These are phyloP conservation scores for Lumbricus terrestris DNA, from an alignment of 2,888 invertebrate species.

Conservation along the genomic window DNA sequence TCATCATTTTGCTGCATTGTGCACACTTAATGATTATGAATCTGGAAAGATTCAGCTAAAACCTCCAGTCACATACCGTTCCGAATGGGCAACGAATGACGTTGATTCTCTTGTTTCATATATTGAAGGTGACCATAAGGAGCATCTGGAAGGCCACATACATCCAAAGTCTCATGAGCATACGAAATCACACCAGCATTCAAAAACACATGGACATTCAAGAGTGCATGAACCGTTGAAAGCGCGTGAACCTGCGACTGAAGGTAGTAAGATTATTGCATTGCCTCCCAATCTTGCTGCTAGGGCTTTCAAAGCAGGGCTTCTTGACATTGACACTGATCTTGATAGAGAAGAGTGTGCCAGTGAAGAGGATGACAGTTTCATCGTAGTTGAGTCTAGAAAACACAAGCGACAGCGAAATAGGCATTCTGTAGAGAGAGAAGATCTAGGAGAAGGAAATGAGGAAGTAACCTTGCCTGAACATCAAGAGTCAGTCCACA, in stretches of 20 bases:
- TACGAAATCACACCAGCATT: not conserved
- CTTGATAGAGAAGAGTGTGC: not conserved
- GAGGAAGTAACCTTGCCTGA: not conserved
- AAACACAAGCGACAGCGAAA: not conserved
- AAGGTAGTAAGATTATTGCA: not conserved
- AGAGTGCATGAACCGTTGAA: not conserved
- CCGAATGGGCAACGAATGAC: not conserved
- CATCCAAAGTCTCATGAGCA: not conserved
- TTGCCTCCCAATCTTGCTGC: not conserved
- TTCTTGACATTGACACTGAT: not conserved
- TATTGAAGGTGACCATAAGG: not conserved
- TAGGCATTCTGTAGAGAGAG: not conserved
- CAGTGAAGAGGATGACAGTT: not conserved
- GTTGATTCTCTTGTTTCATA: not conserved
- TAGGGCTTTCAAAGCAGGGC: not conserved
- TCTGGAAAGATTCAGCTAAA: not conserved
- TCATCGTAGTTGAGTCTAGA: not conserved
- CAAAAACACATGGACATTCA: not conserved
- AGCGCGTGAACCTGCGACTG: not conserved
- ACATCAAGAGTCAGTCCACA: not conserved
- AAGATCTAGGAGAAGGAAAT: not conserved
- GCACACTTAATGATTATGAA: not conserved
- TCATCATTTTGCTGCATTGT: not conserved
- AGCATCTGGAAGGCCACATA: not conserved
- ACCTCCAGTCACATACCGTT: not conserved